phyloP scores from a whole-genome alignment of 1,140 invertebrate genomes.

The Latrodectus geometricus region DNA sequence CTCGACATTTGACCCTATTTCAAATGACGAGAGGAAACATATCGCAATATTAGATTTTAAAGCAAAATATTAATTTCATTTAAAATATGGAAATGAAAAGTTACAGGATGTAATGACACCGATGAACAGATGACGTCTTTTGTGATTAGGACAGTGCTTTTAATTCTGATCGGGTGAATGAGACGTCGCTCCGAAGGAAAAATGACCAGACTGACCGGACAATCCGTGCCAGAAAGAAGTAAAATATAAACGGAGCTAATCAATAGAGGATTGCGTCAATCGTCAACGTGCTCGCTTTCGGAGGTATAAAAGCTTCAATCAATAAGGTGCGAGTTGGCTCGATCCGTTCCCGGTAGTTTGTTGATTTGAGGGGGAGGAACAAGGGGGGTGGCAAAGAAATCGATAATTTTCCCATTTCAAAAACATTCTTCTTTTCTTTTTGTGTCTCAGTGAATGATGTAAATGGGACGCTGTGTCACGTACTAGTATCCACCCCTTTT shows the following conservation, averaged over 20 bases:
- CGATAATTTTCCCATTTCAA: neutral
- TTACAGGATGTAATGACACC: too few relatives aligned
- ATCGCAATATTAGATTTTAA: too few relatives aligned
- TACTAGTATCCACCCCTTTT: neutral
- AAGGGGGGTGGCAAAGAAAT: neutral
- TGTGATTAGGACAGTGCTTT: too few relatives aligned
- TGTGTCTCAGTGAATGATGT: neutral
- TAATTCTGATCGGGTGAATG: too few relatives aligned
- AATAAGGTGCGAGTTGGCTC: neutral
- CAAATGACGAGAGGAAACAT: too few relatives aligned
- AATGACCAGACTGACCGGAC: neutral
- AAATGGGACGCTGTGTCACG: slow-evolving; percentile 7
- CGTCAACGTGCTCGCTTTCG: neutral
- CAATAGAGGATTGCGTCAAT: slow-evolving; percentile 1
- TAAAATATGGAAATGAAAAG: too few relatives aligned
- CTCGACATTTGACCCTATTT: too few relatives aligned
- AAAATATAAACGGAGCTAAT: neutral
- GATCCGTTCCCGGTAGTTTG: slow-evolving; percentile 7
- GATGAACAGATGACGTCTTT: too few relatives aligned
- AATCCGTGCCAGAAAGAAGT: neutral
- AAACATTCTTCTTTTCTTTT: neutral
- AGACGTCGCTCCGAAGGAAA: too few relatives aligned
- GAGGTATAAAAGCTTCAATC: neutral
- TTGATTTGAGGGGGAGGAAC: neutral
- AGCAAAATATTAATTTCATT: too few relatives aligned